Conservation (phyloP, 2,888 invertebrate species). For the Tupiocoris notatus region DNA sequence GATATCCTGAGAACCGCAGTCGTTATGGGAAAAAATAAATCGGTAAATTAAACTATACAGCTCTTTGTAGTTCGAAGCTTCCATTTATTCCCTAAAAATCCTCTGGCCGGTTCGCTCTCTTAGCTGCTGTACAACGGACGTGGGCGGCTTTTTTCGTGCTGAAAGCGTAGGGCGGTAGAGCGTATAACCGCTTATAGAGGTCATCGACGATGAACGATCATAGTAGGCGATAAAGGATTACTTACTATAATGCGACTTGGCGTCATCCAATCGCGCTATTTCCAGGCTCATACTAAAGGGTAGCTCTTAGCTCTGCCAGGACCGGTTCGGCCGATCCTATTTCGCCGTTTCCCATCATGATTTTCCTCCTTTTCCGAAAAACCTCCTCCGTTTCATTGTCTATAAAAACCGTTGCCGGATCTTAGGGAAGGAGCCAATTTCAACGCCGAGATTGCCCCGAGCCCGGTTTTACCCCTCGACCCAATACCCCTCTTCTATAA, state of each 20-base stretch:
- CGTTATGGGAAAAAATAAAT: no score
- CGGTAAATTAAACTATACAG: no score
- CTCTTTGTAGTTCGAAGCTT: no score
- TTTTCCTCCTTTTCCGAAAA: background rate
- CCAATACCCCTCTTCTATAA: conserved; percentile 22
- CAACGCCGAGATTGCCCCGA: conserved; percentile 36
- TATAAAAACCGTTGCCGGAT: conserved; percentile 35
- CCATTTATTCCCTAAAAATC: no score
- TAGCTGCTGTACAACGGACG: no score
- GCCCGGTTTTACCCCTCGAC: conserved; percentile 11
- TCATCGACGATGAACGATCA: background rate
- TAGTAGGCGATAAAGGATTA: background rate
- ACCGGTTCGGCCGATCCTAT: background rate
- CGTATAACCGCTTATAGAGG: background rate
- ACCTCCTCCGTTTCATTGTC: conserved; percentile 26
- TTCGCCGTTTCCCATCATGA: background rate
- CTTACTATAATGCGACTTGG: background rate
- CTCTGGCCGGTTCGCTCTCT: no score
- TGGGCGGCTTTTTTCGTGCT: no score
- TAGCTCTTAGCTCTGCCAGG: background rate
- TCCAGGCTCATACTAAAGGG: background rate
- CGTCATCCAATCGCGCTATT: background rate
- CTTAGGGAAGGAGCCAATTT: conserved; percentile 41
- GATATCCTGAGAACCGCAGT: no score
- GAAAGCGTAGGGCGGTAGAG: background rate